Conservation (phyloP, 1,140 invertebrate genomes). For the Cydia amplana region DNA sequence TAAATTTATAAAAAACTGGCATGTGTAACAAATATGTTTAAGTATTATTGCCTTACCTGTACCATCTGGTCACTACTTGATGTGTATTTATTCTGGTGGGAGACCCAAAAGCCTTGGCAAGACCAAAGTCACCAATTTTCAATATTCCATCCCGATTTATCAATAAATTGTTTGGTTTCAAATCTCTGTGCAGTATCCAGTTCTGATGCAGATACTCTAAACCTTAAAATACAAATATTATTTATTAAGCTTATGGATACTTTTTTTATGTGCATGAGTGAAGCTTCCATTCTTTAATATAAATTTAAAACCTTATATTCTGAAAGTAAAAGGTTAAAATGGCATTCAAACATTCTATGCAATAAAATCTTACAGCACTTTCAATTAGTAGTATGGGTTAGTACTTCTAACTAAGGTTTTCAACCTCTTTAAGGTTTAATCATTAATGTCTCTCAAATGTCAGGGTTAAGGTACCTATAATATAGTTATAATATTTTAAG, state of each 20-base stretch:
- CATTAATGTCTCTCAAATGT: too few relatives aligned
- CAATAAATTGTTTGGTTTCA: conserved; percentile 99
- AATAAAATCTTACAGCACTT: too few relatives aligned
- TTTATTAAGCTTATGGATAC: background rate
- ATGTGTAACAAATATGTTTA: background rate
- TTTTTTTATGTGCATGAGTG: too few relatives aligned
- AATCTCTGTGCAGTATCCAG: conserved; percentile 99
- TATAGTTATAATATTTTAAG: too few relatives aligned
- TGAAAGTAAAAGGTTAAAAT: too few relatives aligned
- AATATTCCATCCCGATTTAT: conserved; percentile 95
- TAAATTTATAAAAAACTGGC: background rate
- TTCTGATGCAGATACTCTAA: conserved; percentile 97
- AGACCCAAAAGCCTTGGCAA: conserved; percentile 98
- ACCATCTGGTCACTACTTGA: conserved; percentile 98
- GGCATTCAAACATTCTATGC: too few relatives aligned
- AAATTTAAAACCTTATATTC: too few relatives aligned
- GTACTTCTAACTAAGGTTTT: too few relatives aligned
- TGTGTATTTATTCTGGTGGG: conserved; percentile 98
- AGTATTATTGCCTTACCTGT: conserved; percentile 82
- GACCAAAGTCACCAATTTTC: conserved; percentile 99
- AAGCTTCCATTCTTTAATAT: too few relatives aligned
- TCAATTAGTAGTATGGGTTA: too few relatives aligned
- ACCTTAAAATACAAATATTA: conserved; percentile 52
- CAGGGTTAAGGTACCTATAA: too few relatives aligned
- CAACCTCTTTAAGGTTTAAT: too few relatives aligned